Percentiles rank a stretch among this genome's conserved stretches.
Evolutionary conservation across 1,140 invertebrate genomes (phyloP).

Genomic region (Zaprionus kolodkinae): DNA sequence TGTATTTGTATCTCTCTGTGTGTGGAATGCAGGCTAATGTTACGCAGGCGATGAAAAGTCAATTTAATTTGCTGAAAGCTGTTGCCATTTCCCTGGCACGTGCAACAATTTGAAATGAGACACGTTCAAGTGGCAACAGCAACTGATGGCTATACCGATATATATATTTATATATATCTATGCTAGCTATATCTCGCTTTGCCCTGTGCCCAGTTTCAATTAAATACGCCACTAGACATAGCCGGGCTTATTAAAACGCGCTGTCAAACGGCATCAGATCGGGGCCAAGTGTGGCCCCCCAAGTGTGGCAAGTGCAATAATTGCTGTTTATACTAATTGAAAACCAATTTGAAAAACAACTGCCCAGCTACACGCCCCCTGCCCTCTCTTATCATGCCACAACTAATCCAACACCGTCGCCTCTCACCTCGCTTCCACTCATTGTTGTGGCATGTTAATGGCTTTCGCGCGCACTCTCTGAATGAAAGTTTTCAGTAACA

Average conservation of each 20-base stretch:
- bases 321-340: slow-evolving; percentile 68
- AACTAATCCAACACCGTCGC: background rate
- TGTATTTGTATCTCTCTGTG: background rate
- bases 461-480: slow-evolving; percentile 1
- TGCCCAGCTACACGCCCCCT: background rate
- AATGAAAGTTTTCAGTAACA: slow-evolving; percentile 15
- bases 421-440: background rate
- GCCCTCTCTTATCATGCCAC: background rate
- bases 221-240: slow-evolving; percentile 4
- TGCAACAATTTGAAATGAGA: slow-evolving; percentile 74
- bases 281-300: background rate
- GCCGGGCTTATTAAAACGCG: slow-evolving; percentile 36
- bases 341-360: slow-evolving; percentile 56
- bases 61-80: slow-evolving; percentile 76
- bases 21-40: slow-evolving; percentile 2
- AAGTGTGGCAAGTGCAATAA: slow-evolving; percentile 36
- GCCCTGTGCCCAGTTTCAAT: slow-evolving; percentile 3
- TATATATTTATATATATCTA: background rate
- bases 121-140: slow-evolving; percentile 36
- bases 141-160: slow-evolving; percentile 67
- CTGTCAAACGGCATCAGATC: slow-evolving; percentile 20
- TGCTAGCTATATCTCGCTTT: background rate
- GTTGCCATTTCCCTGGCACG: slow-evolving; percentile 67
- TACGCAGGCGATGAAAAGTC: slow-evolving; percentile 45
- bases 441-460: slow-evolving; percentile 18